These are phyloP conservation scores for Carpatolechia fugitivella DNA, from an alignment of 2,888 invertebrate species.

Conservation along the genomic window DNA sequence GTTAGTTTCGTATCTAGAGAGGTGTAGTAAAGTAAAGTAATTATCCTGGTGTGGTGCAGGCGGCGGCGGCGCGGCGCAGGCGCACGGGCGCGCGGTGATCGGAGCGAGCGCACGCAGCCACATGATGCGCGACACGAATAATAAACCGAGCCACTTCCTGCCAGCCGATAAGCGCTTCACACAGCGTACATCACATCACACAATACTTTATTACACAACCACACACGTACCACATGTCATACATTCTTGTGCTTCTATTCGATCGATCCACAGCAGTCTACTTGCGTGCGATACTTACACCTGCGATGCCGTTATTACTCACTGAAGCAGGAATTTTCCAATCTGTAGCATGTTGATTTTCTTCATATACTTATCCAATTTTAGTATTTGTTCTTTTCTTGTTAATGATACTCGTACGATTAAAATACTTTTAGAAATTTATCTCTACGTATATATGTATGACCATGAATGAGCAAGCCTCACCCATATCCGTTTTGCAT, in stretches of 20 bases:
- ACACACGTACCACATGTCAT: conserved; percentile 20
- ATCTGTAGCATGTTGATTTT: neutral
- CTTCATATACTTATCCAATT: no score
- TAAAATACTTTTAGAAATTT: no score
- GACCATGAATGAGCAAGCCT: no score
- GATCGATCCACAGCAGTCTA: neutral
- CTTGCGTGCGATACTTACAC: no score
- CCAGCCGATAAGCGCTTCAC: conserved; percentile 68
- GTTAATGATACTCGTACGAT: no score
- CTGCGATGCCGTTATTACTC: no score
- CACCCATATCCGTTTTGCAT: no score
- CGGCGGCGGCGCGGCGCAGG: conserved; percentile 16
- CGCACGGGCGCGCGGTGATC: conserved; percentile 31
- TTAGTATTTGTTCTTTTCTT: no score
- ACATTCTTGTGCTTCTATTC: conserved; percentile 20
- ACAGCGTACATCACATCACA: conserved; percentile 47
- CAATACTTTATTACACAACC: conserved; percentile 32
- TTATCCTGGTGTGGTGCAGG: conserved; percentile 65
- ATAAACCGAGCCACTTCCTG: conserved; percentile 77
- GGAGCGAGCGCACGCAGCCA: conserved; percentile 50
- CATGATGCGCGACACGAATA: conserved; percentile 76
- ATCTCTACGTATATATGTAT: no score
- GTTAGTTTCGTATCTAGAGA: conserved; percentile 51
- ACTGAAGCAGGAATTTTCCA: neutral
- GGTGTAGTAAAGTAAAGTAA: conserved; percentile 40